Conservation (phyloP, 2,113 vertebrate species). For the Falcunculus frontatus region DNA sequence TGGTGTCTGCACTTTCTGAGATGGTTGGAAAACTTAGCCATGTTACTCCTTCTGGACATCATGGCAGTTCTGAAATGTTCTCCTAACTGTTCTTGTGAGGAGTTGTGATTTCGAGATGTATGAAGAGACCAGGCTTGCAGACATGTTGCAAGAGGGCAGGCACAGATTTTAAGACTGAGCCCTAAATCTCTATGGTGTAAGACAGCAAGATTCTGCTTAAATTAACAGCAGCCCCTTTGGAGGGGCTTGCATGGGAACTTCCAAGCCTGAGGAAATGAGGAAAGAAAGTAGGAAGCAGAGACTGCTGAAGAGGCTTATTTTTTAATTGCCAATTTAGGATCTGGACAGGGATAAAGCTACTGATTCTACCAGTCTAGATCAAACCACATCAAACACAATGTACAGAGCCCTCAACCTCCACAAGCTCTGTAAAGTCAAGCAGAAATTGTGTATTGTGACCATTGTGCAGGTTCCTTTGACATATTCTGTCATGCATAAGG, state of each 20-base stretch:
- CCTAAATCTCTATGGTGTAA: background rate
- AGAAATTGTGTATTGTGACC: background rate
- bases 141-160: background rate
- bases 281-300: background rate
- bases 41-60: background rate
- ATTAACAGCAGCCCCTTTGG: background rate
- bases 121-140: background rate
- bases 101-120: background rate
- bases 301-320: background rate
- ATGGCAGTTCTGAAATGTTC: background rate
- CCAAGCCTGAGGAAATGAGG: background rate
- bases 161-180: background rate
- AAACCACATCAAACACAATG: background rate
- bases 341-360: background rate
- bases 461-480: background rate
- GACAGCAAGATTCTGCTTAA: background rate
- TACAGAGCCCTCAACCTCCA: background rate
- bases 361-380: background rate
- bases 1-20: background rate
- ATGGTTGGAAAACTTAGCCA: background rate
- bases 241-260: background rate
- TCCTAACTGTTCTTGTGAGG: background rate
- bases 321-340: background rate
- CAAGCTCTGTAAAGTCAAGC: background rate
- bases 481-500: background rate